A percentile compares a stretch with the other conserved stretches of the same genome.
phyloP scores from a whole-genome alignment of 1,140 invertebrate species.

The Solen grandis region DNA sequence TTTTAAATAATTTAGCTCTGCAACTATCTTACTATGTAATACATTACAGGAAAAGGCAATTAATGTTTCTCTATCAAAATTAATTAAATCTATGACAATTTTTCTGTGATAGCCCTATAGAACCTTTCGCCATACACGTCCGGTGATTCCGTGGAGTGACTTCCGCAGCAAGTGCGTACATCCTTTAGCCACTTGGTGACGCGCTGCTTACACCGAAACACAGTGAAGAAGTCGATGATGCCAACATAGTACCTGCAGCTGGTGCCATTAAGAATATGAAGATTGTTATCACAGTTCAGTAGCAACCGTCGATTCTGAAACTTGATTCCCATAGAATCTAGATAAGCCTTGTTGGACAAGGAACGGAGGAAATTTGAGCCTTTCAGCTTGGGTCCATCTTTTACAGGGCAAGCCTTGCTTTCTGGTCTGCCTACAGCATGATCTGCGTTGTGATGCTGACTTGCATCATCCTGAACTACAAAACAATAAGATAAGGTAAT shows the following conservation, averaged over 20 bases:
- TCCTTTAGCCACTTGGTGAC: constrained; percentile 34
- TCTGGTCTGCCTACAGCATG: no score
- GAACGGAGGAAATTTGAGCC: constrained; percentile 37
- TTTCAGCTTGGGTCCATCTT: no score
- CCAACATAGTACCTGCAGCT: constrained; percentile 37
- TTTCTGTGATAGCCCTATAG: constrained; percentile 30
- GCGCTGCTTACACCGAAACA: constrained; percentile 33
- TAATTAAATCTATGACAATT: no score
- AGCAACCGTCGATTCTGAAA: constrained; percentile 26
- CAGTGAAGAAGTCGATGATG: constrained; percentile 47
- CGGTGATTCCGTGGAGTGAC: constrained; percentile 37
- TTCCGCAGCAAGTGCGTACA: constrained; percentile 33
- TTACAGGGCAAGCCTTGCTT: no score
- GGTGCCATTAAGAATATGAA: constrained; percentile 39
- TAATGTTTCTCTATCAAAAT: no score
- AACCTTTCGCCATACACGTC: constrained; percentile 42
- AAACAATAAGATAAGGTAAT: no score
- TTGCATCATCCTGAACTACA: no score
- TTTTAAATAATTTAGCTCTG: no score
- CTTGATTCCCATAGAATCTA: constrained; percentile 14
- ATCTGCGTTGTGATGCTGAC: no score
- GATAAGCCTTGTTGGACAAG: constrained; percentile 20
- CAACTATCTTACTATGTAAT: no score
- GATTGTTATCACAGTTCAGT: constrained; percentile 31
- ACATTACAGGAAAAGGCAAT: no score